phyloP scores from a whole-genome alignment of 1,140 invertebrate genomes.

The Neelides sp. region DNA sequence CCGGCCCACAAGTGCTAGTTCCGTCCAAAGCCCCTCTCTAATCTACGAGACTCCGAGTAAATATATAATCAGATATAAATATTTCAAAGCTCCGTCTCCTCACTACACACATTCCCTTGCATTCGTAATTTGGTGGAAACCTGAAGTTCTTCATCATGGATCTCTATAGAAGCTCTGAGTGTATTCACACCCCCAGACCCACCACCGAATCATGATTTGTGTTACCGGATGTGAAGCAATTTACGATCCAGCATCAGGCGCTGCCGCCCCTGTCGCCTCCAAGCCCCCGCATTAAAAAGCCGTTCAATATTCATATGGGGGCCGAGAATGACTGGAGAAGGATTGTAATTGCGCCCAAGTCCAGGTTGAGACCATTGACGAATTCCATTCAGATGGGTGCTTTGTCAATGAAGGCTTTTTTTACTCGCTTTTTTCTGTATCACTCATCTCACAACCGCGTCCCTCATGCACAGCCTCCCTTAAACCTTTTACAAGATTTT shows the following conservation, averaged over 20 bases:
- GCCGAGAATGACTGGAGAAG: too few species aligned
- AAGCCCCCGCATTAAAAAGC: too few species aligned
- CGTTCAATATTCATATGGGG: too few species aligned
- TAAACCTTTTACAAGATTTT: not conserved
- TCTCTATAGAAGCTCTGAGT: slow-evolving; percentile 9
- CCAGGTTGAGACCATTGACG: not conserved
- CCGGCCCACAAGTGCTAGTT: slow-evolving; percentile 6
- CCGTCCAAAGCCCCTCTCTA: too few species aligned
- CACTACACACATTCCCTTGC: too few species aligned
- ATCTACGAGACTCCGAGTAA: too few species aligned
- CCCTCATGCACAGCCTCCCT: not conserved
- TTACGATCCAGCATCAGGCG: slow-evolving; percentile 5
- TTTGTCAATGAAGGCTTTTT: not conserved
- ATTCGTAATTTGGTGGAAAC: too few species aligned
- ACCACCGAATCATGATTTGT: slow-evolving; percentile 12
- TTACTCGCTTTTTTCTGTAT: slow-evolving; percentile 7
- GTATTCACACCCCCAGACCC: slow-evolving; percentile 8
- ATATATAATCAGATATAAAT: too few species aligned
- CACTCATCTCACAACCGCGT: not conserved
- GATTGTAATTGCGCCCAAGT: too few species aligned
- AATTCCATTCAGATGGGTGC: not conserved
- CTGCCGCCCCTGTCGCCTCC: slow-evolving; percentile 3
- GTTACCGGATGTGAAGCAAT: slow-evolving; percentile 14
- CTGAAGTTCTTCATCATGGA: too few species aligned
- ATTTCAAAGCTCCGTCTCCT: too few species aligned